Percentiles rank a stretch among this genome's conserved stretches.
These are phyloP conservation scores for Sorex maritimensis DNA, from an alignment of 2,797 vertebrate species.

Conservation along the genomic window DNA sequence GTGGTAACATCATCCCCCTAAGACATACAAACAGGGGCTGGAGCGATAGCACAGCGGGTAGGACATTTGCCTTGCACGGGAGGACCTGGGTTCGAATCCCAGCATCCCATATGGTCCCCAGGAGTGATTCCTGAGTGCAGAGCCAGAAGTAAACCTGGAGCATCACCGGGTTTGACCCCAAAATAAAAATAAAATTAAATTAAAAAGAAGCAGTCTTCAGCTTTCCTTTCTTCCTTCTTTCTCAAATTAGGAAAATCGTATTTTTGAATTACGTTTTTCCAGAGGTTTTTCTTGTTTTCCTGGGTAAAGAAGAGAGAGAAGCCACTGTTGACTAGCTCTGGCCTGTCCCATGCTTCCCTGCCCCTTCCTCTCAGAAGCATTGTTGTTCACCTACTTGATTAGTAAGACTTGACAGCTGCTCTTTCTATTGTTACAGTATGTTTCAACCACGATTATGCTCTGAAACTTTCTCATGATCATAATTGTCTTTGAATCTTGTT, in stretches of 20 bases:
- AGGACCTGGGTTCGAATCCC: no score
- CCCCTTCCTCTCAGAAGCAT: neutral
- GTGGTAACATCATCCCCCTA: no score
- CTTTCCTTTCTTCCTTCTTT: neutral
- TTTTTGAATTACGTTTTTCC: neutral
- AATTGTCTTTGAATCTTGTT: slow-evolving; percentile 7
- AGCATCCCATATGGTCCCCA: no score
- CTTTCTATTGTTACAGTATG: neutral
- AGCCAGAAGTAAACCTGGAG: no score
- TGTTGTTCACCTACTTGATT: neutral
- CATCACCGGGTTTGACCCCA: no score
- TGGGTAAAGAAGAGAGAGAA: neutral
- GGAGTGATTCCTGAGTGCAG: no score
- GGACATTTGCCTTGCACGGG: no score
- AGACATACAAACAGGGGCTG: no score
- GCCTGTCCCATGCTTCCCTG: neutral
- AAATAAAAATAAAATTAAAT: neutral
- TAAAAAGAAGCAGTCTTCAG: neutral
- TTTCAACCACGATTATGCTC: neutral
- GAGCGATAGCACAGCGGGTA: no score
- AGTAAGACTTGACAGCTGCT: neutral
- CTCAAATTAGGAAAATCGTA: neutral
- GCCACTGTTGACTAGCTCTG: neutral
- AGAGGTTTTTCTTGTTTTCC: slow-evolving; percentile 35
- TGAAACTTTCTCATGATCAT: neutral